Evolutionary conservation across 2,797 vertebrate genomes (phyloP).

Genomic region (Pogonophryne albipinna): DNA sequence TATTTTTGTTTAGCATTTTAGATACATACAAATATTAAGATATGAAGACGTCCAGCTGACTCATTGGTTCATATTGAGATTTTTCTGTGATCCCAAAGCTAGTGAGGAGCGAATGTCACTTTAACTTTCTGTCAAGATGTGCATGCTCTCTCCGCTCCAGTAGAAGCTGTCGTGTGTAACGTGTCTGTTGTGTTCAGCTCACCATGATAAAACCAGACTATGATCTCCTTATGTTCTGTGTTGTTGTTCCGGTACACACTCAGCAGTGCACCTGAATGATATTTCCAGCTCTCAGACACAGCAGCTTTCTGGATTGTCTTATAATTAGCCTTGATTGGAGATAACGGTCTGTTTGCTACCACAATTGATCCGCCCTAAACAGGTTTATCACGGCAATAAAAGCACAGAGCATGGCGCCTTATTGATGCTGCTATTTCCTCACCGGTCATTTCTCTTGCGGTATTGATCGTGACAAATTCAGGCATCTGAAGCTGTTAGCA

Average conservation of each 20-base stretch:
- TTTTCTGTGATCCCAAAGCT: slow-evolving; percentile 8
- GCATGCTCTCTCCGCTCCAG: background rate
- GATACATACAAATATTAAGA: too few relatives aligned
- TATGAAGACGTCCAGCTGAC: background rate
- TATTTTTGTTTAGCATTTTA: too few relatives aligned
- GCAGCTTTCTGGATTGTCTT: slow-evolving; percentile 32
- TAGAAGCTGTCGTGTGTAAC: slow-evolving; percentile 22
- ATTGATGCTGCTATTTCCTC: slow-evolving; percentile 71
- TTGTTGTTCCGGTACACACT: slow-evolving; percentile 15
- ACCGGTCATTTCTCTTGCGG: slow-evolving; percentile 38
- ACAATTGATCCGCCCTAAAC: slow-evolving; percentile 67
- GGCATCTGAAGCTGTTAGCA: slow-evolving; percentile 34
- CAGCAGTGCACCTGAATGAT: slow-evolving; percentile 2
- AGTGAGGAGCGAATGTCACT: slow-evolving; percentile 26
- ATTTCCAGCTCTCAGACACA: slow-evolving; percentile 16
- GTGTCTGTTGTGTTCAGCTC: slow-evolving; percentile 20
- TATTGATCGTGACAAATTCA: slow-evolving; percentile 65
- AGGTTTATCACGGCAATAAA: slow-evolving; percentile 58
- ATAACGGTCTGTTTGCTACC: slow-evolving; percentile 52
- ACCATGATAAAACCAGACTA: background rate
- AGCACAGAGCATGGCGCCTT: slow-evolving; percentile 46
- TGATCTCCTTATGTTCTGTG: slow-evolving; percentile 8
- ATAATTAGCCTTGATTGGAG: slow-evolving; percentile 57
- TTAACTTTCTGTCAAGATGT: slow-evolving; percentile 22
- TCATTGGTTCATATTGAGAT: background rate